These are phyloP conservation scores for Rhinolophus ferrumequinum DNA, from an alignment of 2,113 vertebrate species.

Conservation along the genomic window DNA sequence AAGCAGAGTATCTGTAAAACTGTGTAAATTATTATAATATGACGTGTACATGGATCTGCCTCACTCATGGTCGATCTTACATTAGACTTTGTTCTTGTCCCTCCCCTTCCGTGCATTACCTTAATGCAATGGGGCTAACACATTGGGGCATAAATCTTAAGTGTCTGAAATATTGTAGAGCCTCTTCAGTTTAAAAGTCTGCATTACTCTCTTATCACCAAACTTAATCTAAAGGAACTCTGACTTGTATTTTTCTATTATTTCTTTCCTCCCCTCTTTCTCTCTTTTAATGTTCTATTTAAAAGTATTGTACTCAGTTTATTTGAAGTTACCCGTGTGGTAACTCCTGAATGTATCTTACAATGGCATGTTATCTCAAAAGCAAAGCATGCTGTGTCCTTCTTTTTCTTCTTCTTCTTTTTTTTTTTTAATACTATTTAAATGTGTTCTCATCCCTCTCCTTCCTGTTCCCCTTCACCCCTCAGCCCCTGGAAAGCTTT, in stretches of 20 bases:
- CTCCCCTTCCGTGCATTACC: background rate
- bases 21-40: background rate
- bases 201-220: background rate
- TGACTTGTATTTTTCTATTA: background rate
- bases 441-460: background rate
- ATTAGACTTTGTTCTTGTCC: background rate
- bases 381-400: background rate
- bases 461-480: rapidly evolving
- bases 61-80: background rate
- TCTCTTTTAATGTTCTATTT: background rate
- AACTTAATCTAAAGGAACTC: background rate
- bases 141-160: background rate
- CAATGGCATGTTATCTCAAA: background rate
- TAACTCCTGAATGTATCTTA: background rate
- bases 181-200: background rate
- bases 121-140: background rate
- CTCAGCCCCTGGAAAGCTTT: background rate
- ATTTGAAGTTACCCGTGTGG: background rate
- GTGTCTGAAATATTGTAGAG: background rate
- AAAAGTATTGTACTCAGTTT: background rate
- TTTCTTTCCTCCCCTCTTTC: background rate
- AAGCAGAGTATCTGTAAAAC: background rate
- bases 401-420: background rate
- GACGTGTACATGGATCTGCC: background rate
- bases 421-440: background rate